Evolutionary conservation across 2,888 invertebrate species (phyloP).

Genomic region (Pachydiplax longipennis): DNA sequence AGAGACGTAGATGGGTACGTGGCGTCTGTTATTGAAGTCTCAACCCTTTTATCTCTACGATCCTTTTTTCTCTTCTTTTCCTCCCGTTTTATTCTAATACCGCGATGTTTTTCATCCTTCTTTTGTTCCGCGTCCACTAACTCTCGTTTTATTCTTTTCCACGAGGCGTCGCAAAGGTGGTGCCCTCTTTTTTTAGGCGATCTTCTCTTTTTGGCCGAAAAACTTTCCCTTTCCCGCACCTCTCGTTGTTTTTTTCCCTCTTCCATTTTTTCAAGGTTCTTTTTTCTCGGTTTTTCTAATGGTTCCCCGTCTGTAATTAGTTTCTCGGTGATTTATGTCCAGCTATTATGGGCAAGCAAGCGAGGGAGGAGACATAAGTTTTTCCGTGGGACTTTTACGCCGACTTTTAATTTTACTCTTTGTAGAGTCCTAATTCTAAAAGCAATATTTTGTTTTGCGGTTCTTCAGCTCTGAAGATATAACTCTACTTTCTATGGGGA

Average conservation of each 20-base stretch:
- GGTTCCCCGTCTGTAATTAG: no score
- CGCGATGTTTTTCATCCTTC: background rate
- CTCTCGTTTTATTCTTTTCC: background rate
- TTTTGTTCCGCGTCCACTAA: background rate
- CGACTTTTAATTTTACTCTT: no score
- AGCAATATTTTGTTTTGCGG: no score
- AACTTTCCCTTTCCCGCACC: background rate
- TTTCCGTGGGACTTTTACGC: no score
- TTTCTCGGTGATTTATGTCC: no score
- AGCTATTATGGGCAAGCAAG: no score
- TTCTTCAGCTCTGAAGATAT: no score
- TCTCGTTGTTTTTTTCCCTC: background rate
- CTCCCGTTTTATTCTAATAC: background rate
- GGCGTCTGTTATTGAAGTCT: background rate
- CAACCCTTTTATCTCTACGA: background rate
- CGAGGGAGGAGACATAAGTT: no score
- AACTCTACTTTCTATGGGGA: no score
- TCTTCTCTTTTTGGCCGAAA: no score
- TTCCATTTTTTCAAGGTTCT: background rate
- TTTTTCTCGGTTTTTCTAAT: background rate
- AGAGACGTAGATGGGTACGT: slow-evolving; percentile 7
- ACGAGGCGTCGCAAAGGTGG: no score
- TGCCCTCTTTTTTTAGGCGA: background rate
- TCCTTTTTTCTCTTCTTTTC: background rate
- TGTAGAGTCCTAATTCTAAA: no score